Evolutionary conservation across 2,113 vertebrate species (phyloP).

Genomic region (Hippolais icterina): DNA sequence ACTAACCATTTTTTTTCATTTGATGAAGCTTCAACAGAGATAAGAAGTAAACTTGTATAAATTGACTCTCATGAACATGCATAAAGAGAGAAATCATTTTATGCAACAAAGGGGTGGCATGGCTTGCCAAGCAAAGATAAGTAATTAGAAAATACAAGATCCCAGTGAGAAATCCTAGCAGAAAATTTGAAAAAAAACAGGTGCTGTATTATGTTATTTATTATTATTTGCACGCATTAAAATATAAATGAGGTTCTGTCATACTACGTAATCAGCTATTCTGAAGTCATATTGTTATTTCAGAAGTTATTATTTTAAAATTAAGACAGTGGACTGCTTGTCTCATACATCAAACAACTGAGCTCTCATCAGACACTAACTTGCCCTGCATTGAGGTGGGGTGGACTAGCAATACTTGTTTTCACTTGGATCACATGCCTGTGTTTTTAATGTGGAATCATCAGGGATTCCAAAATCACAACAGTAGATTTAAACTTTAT

Average conservation of each 20-base stretch:
- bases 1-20: not conserved
- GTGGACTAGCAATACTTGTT: not conserved
- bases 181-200: constrained; percentile 15
- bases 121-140: constrained; percentile 9
- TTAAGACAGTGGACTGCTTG: not conserved
- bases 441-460: not conserved
- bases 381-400: not conserved
- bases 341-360: not conserved
- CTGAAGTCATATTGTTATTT: not conserved
- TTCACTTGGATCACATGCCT: not conserved
- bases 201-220: not conserved
- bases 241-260: not conserved
- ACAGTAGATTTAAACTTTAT: constrained; percentile 1
- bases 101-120: not conserved
- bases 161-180: not conserved
- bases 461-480: not conserved
- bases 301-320: not conserved
- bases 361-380: not conserved
- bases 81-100: constrained; percentile 36
- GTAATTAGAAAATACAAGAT: constrained; percentile 27
- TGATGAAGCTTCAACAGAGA: constrained; percentile 1
- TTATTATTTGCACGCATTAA: not conserved
- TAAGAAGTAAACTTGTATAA: constrained; percentile 35
- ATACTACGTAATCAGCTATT: not conserved
- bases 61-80: not conserved